These are phyloP conservation scores for Leucoma salicis DNA, from an alignment of 2,888 invertebrate species.

Conservation along the genomic window DNA sequence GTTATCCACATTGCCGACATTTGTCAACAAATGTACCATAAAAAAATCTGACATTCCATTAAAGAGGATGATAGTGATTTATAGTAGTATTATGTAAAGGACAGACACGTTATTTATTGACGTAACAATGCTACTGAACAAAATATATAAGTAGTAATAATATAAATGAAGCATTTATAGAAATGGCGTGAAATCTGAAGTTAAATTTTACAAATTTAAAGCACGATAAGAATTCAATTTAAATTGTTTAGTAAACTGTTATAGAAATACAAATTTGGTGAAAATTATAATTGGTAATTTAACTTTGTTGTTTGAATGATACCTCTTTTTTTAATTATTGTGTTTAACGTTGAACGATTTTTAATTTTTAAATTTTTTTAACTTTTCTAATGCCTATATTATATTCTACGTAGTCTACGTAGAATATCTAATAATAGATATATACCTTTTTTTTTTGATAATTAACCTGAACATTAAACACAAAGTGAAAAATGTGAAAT, in stretches of 20 bases:
- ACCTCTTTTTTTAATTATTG: too few species aligned
- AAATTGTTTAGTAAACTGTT: background rate
- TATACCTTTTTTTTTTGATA: too few species aligned
- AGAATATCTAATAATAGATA: too few species aligned
- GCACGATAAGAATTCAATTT: conserved; percentile 2
- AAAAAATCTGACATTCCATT: conserved; percentile 21
- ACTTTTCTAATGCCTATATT: too few species aligned
- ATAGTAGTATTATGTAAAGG: conserved; percentile 11
- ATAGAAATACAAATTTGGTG: conserved; percentile 1
- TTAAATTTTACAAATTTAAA: background rate
- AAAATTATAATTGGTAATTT: conserved; percentile 2
- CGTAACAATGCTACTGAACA: background rate
- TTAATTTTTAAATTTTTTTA: too few species aligned
- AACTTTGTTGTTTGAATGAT: conserved; percentile 3
- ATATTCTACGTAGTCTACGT: too few species aligned
- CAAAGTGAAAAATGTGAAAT: too few species aligned
- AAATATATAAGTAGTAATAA: background rate
- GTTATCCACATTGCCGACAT: conserved; percentile 5
- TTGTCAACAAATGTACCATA: conserved; percentile 7
- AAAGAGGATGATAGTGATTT: conserved; percentile 27
- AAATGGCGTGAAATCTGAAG: background rate
- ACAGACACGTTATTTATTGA: conserved; percentile 2
- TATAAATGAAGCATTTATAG: background rate
- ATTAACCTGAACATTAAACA: too few species aligned
- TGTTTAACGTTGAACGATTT: too few species aligned